Conservation (phyloP, 2,113 vertebrate species). For the Ceyx cyanopectus region DNA sequence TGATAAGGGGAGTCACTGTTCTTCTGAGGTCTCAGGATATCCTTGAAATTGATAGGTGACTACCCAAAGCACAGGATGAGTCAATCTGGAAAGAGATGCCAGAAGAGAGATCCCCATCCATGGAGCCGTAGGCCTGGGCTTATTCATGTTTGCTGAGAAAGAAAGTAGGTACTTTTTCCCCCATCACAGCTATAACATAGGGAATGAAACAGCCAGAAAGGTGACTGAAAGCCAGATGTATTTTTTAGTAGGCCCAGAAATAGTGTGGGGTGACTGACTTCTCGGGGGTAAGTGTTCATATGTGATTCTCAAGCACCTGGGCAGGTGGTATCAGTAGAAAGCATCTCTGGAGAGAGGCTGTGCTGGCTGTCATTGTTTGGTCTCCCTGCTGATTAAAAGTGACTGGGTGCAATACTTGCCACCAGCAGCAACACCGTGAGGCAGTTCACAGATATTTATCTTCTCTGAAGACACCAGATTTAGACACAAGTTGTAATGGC, state of each 20-base stretch:
- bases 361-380: not conserved
- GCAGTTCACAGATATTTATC: not conserved
- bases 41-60: not conserved
- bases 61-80: not conserved
- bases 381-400: not conserved
- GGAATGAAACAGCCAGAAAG: not conserved
- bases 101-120: not conserved
- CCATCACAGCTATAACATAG: not conserved
- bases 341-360: not conserved
- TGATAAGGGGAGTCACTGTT: not conserved
- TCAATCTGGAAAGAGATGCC: not conserved
- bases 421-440: not conserved
- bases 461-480: not conserved
- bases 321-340: not conserved
- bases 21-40: not conserved
- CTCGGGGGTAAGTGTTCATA: accelerated
- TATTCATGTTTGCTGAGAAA: not conserved
- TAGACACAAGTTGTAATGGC: not conserved
- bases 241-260: not conserved
- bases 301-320: not conserved
- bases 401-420: not conserved
- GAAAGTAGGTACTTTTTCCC: not conserved
- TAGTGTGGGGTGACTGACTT: not conserved
- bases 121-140: not conserved
- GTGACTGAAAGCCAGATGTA: not conserved